Conservation (phyloP, 1,140 invertebrate genomes). For the Drosophila lowei region DNA sequence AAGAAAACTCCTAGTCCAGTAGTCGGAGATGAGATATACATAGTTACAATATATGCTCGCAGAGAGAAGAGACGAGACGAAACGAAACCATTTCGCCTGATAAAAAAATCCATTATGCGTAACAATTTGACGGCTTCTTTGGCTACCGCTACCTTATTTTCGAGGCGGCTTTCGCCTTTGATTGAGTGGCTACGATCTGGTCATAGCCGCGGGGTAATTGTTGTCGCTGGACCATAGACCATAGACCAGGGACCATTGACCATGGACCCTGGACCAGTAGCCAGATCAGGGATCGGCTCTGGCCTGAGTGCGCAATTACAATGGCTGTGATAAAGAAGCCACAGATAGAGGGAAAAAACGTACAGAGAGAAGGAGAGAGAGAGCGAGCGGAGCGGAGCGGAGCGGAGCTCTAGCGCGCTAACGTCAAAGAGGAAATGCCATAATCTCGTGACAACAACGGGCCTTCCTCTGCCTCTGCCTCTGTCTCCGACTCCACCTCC, state of each 20-base stretch:
- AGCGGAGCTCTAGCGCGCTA: slow-evolving; percentile 57
- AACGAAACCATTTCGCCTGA: slow-evolving; percentile 75
- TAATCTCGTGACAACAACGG: slow-evolving; percentile 69
- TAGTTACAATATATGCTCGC: too few relatives aligned
- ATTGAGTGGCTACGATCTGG: slow-evolving; percentile 62
- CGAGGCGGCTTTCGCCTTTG: slow-evolving; percentile 62
- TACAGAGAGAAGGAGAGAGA: slow-evolving; percentile 5
- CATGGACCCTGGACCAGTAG: background rate
- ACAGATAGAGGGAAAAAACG: slow-evolving; percentile 3
- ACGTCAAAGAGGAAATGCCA: slow-evolving; percentile 80
- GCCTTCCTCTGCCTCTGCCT: background rate
- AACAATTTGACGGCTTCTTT: slow-evolving; percentile 82
- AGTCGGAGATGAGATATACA: slow-evolving; percentile 35
- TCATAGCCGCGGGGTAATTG: slow-evolving; percentile 72
- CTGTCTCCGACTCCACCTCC: background rate
- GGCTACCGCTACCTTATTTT: slow-evolving; percentile 62
- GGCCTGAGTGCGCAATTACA: slow-evolving; percentile 76
- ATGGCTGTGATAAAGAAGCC: slow-evolving; percentile 59
- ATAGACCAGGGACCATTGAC: background rate
- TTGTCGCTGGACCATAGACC: slow-evolving; percentile 56
- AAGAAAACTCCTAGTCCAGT: slow-evolving; percentile 68
- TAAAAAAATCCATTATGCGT: slow-evolving; percentile 82
- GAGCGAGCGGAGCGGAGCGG: slow-evolving; percentile 23
- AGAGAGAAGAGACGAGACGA: background rate
- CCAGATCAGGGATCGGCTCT: slow-evolving; percentile 25